phyloP scores from a whole-genome alignment of 1,140 invertebrate genomes.

The Macrotrachela quadricornifera region DNA sequence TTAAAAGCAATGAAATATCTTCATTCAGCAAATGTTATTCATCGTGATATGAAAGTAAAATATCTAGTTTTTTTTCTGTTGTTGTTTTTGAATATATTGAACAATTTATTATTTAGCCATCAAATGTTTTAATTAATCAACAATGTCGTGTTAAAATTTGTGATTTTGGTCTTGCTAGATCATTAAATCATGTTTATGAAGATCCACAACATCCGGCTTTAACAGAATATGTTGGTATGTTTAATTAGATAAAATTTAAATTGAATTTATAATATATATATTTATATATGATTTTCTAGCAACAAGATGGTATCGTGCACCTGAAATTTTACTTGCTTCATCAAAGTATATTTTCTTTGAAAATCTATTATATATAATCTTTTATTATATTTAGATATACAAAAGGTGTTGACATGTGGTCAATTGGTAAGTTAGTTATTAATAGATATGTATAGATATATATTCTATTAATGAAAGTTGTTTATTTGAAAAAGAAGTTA shows the following conservation, averaged over 20 bases:
- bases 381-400: slow-evolving; percentile 48
- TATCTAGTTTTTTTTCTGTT: background rate
- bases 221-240: slow-evolving; percentile 30
- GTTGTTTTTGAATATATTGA: background rate
- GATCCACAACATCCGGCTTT: slow-evolving; percentile 40
- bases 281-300: slow-evolving; percentile 18
- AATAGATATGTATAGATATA: too few relatives aligned
- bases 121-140: slow-evolving; percentile 50
- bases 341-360: slow-evolving; percentile 35
- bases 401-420: slow-evolving; percentile 94
- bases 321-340: slow-evolving; percentile 60
- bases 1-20: slow-evolving; percentile 80
- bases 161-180: slow-evolving; percentile 80
- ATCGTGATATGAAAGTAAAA: slow-evolving; percentile 59
- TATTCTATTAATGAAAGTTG: too few relatives aligned
- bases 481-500: too few relatives aligned
- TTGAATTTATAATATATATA: too few relatives aligned
- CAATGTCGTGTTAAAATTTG: slow-evolving; percentile 56
- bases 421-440: slow-evolving; percentile 36
- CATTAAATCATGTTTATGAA: slow-evolving; percentile 42
- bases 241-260: too few relatives aligned
- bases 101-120: slow-evolving; percentile 37
- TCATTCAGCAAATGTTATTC: slow-evolving; percentile 87
- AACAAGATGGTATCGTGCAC: slow-evolving; percentile 37
- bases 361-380: slow-evolving; percentile 8